A percentile compares a stretch with the other conserved stretches of the same genome.
phyloP scores from a whole-genome alignment of 1,140 invertebrate genomes.

The Diabrotica virgifera region DNA sequence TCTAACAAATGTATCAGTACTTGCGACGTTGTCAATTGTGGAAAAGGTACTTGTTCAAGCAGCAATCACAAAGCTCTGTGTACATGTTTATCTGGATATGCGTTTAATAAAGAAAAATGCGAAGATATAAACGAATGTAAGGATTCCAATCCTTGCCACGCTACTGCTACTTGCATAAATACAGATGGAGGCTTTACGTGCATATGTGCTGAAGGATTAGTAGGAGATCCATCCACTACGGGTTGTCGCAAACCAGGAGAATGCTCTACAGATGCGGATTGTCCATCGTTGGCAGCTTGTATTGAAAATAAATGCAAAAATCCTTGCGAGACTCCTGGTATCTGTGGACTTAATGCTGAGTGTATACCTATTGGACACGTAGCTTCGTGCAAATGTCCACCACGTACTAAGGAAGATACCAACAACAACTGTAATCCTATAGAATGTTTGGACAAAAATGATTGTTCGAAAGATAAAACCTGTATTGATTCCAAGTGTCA shows the following conservation, averaged over 20 bases:
- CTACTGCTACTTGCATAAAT: constrained; percentile 74
- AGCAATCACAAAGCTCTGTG: constrained; percentile 69
- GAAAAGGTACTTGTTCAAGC: constrained; percentile 69
- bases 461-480: constrained; percentile 67
- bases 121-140: constrained; percentile 80
- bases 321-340: constrained; percentile 65
- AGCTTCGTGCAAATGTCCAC: constrained; percentile 71
- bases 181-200: constrained; percentile 73
- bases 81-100: constrained; percentile 71
- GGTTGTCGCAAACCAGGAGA: constrained; percentile 76
- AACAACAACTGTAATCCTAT: constrained; percentile 65
- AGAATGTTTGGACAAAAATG: constrained; percentile 76
- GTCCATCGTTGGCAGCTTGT: constrained; percentile 74
- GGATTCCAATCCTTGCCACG: constrained; percentile 69
- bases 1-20: constrained; percentile 78
- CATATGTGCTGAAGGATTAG: constrained; percentile 71
- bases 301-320: constrained; percentile 74
- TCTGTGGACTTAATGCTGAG: constrained; percentile 73
- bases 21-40: constrained; percentile 70
- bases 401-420: constrained; percentile 73
- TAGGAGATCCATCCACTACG: constrained; percentile 67
- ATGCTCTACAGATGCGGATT: constrained; percentile 76
- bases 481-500: constrained; percentile 78
- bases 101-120: constrained; percentile 65
- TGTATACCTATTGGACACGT: constrained; percentile 67